A percentile compares a stretch with the other conserved stretches of the same genome.
Evolutionary conservation across 2,113 vertebrate species (phyloP).

Genomic region (Aythya baeri): DNA sequence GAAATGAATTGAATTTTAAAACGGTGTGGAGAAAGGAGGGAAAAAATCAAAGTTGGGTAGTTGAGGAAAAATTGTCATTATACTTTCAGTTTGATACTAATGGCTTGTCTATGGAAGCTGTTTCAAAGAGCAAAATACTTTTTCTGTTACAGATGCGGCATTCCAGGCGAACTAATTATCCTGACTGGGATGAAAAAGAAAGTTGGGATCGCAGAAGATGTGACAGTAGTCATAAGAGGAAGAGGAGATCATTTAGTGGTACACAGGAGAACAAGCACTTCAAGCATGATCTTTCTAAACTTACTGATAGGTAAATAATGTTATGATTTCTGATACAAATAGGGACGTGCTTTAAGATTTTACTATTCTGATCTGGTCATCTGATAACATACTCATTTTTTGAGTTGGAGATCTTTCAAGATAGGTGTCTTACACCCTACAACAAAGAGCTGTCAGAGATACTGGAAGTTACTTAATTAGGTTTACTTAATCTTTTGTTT

Average conservation of each 20-base stretch:
- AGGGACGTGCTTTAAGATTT: background rate
- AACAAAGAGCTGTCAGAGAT: background rate
- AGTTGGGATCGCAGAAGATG: constrained; percentile 66
- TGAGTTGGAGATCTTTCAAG: background rate
- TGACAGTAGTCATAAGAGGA: constrained; percentile 70
- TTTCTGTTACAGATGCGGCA: constrained; percentile 79
- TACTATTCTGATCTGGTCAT: background rate
- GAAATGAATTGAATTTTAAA: background rate
- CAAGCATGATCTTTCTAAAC: constrained; percentile 47
- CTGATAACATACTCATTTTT: background rate
- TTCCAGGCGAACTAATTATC: constrained; percentile 66
- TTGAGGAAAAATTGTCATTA: background rate
- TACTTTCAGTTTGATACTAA: background rate
- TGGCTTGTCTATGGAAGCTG: background rate
- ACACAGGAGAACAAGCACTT: constrained; percentile 77
- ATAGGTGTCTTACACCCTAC: background rate
- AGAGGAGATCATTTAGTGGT: constrained; percentile 72
- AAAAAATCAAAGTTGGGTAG: fast-evolving
- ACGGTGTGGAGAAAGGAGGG: background rate
- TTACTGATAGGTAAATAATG: constrained; percentile 76
- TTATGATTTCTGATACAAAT: background rate
- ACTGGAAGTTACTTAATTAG: background rate
- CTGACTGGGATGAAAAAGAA: constrained; percentile 74
- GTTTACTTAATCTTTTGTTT: background rate
- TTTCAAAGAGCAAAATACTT: background rate